Percentiles rank a stretch among this genome's conserved stretches.
Evolutionary conservation across 2,113 vertebrate genomes (phyloP).

Genomic region (Cyprinodon brontotheroides): DNA sequence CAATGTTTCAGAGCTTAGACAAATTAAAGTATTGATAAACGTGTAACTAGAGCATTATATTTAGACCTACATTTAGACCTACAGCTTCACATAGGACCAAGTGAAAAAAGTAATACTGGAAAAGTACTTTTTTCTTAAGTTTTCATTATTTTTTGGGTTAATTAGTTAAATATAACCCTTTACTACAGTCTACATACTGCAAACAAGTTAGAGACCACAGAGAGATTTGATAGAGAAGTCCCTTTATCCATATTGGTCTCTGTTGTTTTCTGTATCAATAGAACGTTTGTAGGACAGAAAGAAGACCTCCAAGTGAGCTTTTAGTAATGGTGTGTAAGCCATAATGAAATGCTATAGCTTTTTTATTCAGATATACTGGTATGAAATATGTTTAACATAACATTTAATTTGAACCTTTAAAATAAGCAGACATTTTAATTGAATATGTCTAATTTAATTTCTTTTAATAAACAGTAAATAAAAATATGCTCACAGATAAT

Average conservation of each 20-base stretch:
- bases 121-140: not conserved
- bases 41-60: not conserved
- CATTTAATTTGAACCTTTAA: too few species aligned
- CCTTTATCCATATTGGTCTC: not conserved
- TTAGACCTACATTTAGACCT: not conserved
- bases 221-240: not conserved
- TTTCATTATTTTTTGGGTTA: not conserved
- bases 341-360: not conserved
- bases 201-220: constrained; percentile 1
- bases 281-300: not conserved
- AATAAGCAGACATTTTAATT: too few species aligned
- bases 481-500: not conserved
- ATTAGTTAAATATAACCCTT: not conserved
- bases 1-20: not conserved
- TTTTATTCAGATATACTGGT: too few species aligned
- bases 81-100: too few species aligned
- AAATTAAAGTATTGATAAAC: constrained; percentile 1
- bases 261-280: not conserved
- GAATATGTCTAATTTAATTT: not conserved
- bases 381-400: too few species aligned
- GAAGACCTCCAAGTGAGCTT: too few species aligned
- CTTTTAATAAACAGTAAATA: not conserved
- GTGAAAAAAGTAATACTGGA: not conserved
- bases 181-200: not conserved
- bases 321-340: too few species aligned